Percentiles rank a stretch among this genome's conserved stretches.
Evolutionary conservation across 2,797 vertebrate species (phyloP).

Genomic region (Sebastes umbrosus): DNA sequence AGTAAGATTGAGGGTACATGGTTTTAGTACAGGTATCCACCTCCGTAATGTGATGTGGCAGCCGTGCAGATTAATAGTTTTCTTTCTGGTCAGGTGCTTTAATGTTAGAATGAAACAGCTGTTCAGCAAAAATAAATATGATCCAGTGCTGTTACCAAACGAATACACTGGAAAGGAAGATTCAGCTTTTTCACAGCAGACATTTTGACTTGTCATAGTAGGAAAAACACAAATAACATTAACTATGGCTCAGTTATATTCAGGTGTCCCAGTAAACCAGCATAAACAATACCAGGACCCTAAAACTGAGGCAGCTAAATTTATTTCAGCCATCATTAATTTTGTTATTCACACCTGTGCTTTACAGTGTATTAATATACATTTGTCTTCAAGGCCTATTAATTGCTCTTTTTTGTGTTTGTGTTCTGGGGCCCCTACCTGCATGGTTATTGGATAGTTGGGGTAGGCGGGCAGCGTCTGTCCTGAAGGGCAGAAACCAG

Average conservation of each 20-base stretch:
- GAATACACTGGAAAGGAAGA: neutral
- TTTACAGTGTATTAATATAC: neutral
- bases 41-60: neutral
- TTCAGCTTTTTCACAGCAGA: neutral
- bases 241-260: neutral
- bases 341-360: neutral
- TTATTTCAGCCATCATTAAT: neutral
- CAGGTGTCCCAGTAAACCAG: neutral
- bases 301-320: neutral
- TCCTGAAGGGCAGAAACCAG: constrained; percentile 85
- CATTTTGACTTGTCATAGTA: neutral
- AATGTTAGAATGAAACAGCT: constrained; percentile 8
- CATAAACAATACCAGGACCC: neutral
- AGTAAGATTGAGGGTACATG: neutral
- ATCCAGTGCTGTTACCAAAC: neutral
- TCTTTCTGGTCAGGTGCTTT: neutral
- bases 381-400: neutral
- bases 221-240: neutral
- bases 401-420: neutral
- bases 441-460: constrained; percentile 88
- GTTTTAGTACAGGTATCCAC: neutral
- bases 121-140: neutral
- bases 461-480: constrained; percentile 86
- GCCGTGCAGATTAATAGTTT: neutral
- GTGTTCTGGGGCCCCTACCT: constrained; percentile 72